Evolutionary conservation across 2,113 vertebrate species (phyloP).

Genomic region (Hyla sarda): DNA sequence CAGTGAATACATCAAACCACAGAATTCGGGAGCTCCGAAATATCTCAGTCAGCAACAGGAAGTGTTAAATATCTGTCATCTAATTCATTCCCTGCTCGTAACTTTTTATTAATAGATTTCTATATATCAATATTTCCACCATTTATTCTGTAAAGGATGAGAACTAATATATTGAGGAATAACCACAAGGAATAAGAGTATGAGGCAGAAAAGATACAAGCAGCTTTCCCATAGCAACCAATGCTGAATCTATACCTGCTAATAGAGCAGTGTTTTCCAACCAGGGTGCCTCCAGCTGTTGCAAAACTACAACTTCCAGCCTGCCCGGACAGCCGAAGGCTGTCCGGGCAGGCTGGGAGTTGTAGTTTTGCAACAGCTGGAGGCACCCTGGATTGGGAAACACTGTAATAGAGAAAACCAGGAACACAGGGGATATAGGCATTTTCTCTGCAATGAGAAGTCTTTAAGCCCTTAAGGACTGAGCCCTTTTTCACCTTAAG

Average conservation of each 20-base stretch:
- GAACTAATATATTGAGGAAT: neutral
- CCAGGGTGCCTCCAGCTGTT: no score
- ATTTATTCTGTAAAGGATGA: neutral
- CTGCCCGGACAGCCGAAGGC: no score
- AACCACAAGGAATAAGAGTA: neutral
- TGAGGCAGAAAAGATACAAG: neutral
- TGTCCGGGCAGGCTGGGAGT: no score
- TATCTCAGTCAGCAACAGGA: neutral
- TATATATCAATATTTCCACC: neutral
- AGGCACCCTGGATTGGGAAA: no score
- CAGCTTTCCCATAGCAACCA: neutral
- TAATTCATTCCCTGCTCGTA: neutral
- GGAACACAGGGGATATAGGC: neutral
- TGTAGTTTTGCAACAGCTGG: no score
- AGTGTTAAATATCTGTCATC: neutral
- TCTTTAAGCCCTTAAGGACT: no score
- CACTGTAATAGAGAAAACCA: neutral
- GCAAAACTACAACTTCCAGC: no score
- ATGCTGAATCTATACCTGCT: neutral
- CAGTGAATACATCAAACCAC: neutral
- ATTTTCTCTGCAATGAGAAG: neutral
- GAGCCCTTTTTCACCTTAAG: no score
- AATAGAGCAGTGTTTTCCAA: no score
- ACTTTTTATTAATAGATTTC: neutral
- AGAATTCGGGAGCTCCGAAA: neutral